A percentile compares a stretch with the other conserved stretches of the same genome.
Conservation (phyloP, 2,113 vertebrate genomes). For the Motacilla tschutschensis region DNA sequence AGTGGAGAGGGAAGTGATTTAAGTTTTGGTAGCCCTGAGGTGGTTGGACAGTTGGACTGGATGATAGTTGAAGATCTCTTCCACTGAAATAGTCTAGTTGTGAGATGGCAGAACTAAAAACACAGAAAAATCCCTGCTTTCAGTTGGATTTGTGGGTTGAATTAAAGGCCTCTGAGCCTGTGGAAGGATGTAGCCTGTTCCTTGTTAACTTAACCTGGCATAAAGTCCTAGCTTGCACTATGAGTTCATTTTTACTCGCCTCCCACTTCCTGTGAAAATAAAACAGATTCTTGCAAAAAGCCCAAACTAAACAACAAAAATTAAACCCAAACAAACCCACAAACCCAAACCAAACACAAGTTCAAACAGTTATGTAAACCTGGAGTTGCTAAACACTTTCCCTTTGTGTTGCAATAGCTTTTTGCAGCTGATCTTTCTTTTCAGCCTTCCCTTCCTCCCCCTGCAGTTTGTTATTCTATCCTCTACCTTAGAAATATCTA, state of each 20-base stretch:
- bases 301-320: neutral
- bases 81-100: neutral
- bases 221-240: neutral
- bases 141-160: neutral
- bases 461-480: neutral
- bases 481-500: neutral
- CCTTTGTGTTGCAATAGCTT: neutral
- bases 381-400: neutral
- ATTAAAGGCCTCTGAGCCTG: neutral
- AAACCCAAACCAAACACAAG: neutral
- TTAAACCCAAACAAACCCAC: neutral
- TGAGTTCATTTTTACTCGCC: neutral
- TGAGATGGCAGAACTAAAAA: neutral
- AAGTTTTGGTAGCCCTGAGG: neutral
- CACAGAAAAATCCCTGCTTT: neutral
- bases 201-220: neutral
- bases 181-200: neutral
- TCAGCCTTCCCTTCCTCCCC: neutral
- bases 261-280: neutral
- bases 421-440: neutral
- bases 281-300: neutral
- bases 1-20: neutral
- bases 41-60: neutral
- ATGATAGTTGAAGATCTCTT: neutral
- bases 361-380: conserved; percentile 10